phyloP scores from a whole-genome alignment of 2,797 vertebrate genomes.

The Tenualosa ilisha region DNA sequence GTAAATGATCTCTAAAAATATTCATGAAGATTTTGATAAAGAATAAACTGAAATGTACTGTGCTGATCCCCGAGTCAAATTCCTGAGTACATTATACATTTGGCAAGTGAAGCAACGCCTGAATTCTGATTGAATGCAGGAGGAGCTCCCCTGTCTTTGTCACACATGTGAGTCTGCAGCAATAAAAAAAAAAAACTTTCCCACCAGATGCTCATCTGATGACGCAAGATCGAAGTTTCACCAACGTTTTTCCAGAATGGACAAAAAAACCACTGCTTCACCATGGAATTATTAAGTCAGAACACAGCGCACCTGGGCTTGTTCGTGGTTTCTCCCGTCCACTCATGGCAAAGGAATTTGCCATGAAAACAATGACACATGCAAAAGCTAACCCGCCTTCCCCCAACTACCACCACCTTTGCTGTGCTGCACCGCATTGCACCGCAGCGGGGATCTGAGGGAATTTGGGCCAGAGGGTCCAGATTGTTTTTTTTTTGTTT shows the following conservation, averaged over 20 bases:
- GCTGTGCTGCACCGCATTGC: neutral
- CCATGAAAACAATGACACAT: conserved; percentile 9
- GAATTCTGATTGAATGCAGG: neutral
- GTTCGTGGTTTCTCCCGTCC: neutral
- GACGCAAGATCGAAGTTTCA: neutral
- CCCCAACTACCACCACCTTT: neutral
- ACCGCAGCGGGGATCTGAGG: neutral
- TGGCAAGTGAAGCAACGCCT: too few relatives aligned
- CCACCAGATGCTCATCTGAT: neutral
- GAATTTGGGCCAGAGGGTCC: conserved; percentile 22
- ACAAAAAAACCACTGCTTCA: neutral
- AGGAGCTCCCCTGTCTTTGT: neutral
- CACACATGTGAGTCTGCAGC: neutral
- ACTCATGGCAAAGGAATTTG: neutral
- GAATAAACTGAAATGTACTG: too few relatives aligned
- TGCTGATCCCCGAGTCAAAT: too few relatives aligned
- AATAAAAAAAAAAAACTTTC: neutral
- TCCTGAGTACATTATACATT: too few relatives aligned
- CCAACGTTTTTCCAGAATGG: neutral
- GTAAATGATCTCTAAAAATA: too few relatives aligned
- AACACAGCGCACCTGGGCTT: neutral
- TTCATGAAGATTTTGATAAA: too few relatives aligned
- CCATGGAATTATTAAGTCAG: neutral
- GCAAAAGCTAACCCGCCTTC: neutral
- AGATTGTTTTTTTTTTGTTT: conserved; percentile 8